Evolutionary conservation across 92 coral and sea anemone genomes (phyloP).

Genomic region (Paragorgia papillata): DNA sequence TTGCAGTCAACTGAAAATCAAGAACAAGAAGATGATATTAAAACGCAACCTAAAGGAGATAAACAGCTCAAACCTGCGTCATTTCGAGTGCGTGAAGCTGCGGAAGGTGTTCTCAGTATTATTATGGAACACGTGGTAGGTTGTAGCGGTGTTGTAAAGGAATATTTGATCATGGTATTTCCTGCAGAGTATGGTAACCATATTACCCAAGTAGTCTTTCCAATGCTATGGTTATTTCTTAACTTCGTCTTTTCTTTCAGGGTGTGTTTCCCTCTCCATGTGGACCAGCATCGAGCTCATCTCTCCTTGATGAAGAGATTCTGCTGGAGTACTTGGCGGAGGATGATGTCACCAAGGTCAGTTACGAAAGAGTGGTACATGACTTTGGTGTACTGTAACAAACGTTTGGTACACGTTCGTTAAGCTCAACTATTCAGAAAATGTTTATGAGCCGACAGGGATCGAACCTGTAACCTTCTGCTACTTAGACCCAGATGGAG

Average conservation of each 20-base stretch:
- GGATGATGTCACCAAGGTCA: constrained; percentile 55
- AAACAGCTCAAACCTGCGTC: constrained; percentile 93
- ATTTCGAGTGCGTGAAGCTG: constrained; percentile 91
- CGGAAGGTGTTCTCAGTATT: constrained; percentile 85
- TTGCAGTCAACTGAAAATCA: constrained; percentile 11
- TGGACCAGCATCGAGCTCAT: constrained; percentile 90
- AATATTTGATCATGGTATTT: too few species aligned
- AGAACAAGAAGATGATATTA: background rate
- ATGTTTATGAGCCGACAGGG: too few species aligned
- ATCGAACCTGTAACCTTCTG: too few species aligned
- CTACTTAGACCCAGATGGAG: too few species aligned
- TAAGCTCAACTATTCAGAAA: too few species aligned
- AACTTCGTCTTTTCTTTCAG: constrained; percentile 54
- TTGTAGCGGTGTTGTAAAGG: constrained; percentile 8
- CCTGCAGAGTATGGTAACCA: too few species aligned
- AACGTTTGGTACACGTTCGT: too few species aligned
- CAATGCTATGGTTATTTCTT: too few species aligned
- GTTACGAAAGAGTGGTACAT: too few species aligned
- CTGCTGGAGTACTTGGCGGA: constrained; percentile 59
- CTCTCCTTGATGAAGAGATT: constrained; percentile 83
- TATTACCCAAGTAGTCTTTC: too few species aligned
- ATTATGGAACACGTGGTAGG: constrained; percentile 96
- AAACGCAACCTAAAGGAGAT: constrained; percentile 66
- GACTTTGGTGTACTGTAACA: too few species aligned
- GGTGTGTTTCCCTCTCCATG: constrained; percentile 95